Base-by-base conservation (phyloP, 1,140 invertebrate genomes). In the Caerostris extrusa region DNA sequence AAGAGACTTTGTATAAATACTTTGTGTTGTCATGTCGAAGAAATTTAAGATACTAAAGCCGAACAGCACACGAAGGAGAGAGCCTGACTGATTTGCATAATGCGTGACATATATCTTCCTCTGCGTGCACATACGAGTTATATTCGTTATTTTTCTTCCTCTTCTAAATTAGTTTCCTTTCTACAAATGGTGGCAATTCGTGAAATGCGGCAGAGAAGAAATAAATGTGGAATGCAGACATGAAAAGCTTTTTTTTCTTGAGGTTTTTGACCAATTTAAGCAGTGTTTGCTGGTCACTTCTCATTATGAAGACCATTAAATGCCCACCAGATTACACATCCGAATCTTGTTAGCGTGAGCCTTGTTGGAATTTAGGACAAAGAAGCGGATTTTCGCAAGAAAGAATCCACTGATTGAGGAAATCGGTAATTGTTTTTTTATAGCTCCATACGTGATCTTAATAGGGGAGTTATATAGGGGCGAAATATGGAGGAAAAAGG, bases 101-200 rank as follows among this genome's bases (percentile, higher is more conserved):
- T 91, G 90, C 90, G 90, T 91, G 90, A 91, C 90, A 64, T 10
- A 34, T 58, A 5, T 50, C 55, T 64, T 55, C 57, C 19, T 50
- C 12, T 91, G 56, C 90, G 90, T 85, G 90, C 19, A 50, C 55
- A n/a, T 64, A 85, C 56, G 67, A 83, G 58, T 17, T 83, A 64
- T 55, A 67, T 77, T 60, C 71, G 50, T 82, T 69, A 77, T 91
- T 91, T 91, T 58, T 34, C 58, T 58, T 34, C 58, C 77, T 64
- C n/a, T 81, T 17, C 60, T 55, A 91, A 91, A 91, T 91, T 91
- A 91, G 90, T 91, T 91, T 91, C 90, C 61, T 91, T 67, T 56
- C 50, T 67, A 67, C 90, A 91, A 83, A 83, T 61, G 81, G 58
- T 64, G 60, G 56, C 12, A 67, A 64, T 77, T 83, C 53, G 85